Base-by-base conservation (phyloP, 2,113 vertebrate species). In the Porphyrio hochstetteri region DNA sequence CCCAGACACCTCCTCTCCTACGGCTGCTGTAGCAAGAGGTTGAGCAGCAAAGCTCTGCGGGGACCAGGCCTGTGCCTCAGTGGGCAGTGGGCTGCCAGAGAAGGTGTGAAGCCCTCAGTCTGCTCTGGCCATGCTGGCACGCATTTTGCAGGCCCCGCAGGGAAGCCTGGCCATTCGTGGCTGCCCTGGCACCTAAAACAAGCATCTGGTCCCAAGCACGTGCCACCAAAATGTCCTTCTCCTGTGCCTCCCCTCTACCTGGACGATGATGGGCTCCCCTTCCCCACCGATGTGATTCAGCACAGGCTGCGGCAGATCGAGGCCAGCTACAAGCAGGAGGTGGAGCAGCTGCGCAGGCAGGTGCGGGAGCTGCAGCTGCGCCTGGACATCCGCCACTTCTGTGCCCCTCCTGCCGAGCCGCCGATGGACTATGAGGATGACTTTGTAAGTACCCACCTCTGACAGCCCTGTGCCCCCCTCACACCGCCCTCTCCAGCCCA, bases 361-460 rank as follows among this genome's bases (percentile, higher is more conserved):
- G 99, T 99, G 91, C 98, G 98, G 36, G 99, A 99, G 97, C 98
- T 99, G 96, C 99, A 99, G 98, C 98, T 99, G 97, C 98, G 98
- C 93, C 98, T 99, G 91, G 99, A 99, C 96, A 99, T 99, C 86
- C 99, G 98, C 93, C 99, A 99, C 96, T 98, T 98, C 95, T 98
- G 98, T 23, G 95, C 98, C 18, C 98, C 99, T 20, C 99, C 99
- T 2, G 99, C 99, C 0, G 99, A 99, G 94, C 99, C 99, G 1
- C 99, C 99, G 44, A 96, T 99, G 67, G 99, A 99, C 98, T 99
- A 99, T 6, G 99, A 99, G 97, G 99, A 99, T 35, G 99, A 99
- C 95, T 99, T 99, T 71, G 99, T 99, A 96, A 99, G 99, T 99
- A 75, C 11, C 57, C 24, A 16, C 50, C 6, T 7, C 9, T 8